Percentiles rank a stretch among this genome's conserved stretches.
Evolutionary conservation across 2,113 vertebrate species (phyloP).

Genomic region (Macrotus californicus): DNA sequence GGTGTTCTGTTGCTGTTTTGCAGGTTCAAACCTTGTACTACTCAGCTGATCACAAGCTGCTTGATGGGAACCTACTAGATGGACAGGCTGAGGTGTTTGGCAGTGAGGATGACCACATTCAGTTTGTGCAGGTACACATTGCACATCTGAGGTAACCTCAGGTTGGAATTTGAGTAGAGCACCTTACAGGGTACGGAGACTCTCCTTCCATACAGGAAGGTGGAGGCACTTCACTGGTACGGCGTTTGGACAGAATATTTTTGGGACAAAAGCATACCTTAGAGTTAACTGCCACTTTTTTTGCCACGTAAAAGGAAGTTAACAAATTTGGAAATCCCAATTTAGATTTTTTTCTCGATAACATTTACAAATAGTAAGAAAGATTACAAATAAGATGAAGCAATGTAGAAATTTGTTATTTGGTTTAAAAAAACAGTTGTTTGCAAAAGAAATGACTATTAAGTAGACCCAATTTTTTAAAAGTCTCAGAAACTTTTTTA

Average conservation of each 20-base stretch:
- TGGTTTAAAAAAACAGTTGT: slow-evolving; percentile 2
- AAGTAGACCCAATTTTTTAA: background rate
- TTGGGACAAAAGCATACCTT: slow-evolving; percentile 27
- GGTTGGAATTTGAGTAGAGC: slow-evolving; percentile 72
- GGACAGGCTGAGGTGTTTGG: slow-evolving; percentile 98
- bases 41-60: slow-evolving; percentile 99
- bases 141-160: slow-evolving; percentile 82
- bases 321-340: slow-evolving; percentile 26
- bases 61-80: slow-evolving; percentile 98
- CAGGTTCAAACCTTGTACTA: slow-evolving; percentile 99
- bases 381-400: background rate
- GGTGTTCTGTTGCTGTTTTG: slow-evolving; percentile 98
- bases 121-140: slow-evolving; percentile 99
- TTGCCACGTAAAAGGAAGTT: slow-evolving; percentile 5
- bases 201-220: slow-evolving; percentile 68
- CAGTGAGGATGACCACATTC: slow-evolving; percentile 99
- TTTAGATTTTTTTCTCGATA: slow-evolving; percentile 14
- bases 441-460: background rate
- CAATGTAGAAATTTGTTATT: background rate
- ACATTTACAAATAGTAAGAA: slow-evolving; percentile 27
- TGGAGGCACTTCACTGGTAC: slow-evolving; percentile 34
- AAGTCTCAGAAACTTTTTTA: background rate
- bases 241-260: slow-evolving; percentile 39
- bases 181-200: slow-evolving; percentile 68
- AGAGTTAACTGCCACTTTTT: slow-evolving; percentile 3